Evolutionary conservation across 2,888 invertebrate species (phyloP).

Genomic region (Agrenia bidenticulata): DNA sequence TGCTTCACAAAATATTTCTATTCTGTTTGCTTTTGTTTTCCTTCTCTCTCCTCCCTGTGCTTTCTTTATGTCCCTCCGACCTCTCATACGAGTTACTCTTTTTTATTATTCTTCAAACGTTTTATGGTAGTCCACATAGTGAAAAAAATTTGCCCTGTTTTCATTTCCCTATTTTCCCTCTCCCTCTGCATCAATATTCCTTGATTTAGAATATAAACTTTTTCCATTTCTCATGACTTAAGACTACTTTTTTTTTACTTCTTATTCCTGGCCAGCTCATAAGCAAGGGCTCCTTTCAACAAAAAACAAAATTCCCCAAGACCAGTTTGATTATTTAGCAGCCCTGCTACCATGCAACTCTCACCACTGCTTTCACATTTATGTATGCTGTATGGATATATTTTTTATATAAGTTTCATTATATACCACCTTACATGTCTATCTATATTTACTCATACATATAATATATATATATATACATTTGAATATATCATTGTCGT

Average conservation of each 20-base stretch:
- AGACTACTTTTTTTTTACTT: slow-evolving; percentile 22
- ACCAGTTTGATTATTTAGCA: slow-evolving; percentile 44
- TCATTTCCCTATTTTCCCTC: slow-evolving; percentile 39
- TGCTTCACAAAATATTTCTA: slow-evolving; percentile 51
- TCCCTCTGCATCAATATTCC: slow-evolving; percentile 48
- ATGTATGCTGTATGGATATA: slow-evolving; percentile 1
- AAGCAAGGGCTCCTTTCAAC: slow-evolving; percentile 10
- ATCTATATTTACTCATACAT: not conserved
- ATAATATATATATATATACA: not conserved
- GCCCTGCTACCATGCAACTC: slow-evolving; percentile 21
- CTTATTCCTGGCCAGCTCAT: slow-evolving; percentile 9
- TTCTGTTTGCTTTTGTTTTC: slow-evolving; percentile 41
- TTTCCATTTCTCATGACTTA: slow-evolving; percentile 47
- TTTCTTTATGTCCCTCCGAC: slow-evolving; percentile 22
- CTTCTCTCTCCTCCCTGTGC: slow-evolving; percentile 29
- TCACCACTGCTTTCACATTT: slow-evolving; percentile 32
- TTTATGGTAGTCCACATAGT: slow-evolving; percentile 47
- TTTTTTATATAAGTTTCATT: not conserved
- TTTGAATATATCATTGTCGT: not conserved
- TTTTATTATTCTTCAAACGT: slow-evolving; percentile 52
- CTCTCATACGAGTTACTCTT: slow-evolving; percentile 40
- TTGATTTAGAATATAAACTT: slow-evolving; percentile 49
- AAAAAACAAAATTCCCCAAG: slow-evolving; percentile 4
- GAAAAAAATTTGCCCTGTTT: slow-evolving; percentile 43
- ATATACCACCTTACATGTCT: not conserved